Conservation (phyloP, 1,140 invertebrate genomes). For the Pentalonia nigronervosa region DNA sequence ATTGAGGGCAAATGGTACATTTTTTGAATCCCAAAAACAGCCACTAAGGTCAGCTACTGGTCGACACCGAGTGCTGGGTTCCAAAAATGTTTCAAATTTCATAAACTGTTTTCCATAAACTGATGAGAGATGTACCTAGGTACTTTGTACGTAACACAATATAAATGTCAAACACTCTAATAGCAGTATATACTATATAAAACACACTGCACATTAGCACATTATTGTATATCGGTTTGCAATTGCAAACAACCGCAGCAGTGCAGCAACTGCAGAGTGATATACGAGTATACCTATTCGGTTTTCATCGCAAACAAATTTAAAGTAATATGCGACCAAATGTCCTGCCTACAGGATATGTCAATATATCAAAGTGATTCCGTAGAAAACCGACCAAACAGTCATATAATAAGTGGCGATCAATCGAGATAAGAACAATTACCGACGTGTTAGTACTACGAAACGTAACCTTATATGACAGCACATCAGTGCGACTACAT, state of each 20-base stretch:
- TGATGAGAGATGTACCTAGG: not conserved
- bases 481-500: not conserved
- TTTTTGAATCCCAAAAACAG: too few species aligned
- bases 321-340: not conserved
- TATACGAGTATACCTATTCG: not conserved
- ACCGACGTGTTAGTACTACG: not conserved
- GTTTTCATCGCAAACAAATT: not conserved
- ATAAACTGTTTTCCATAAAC: not conserved
- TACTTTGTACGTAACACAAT: not conserved
- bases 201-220: too few species aligned
- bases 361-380: not conserved
- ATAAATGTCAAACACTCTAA: not conserved
- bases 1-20: too few species aligned
- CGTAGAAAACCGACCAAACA: conserved; percentile 2
- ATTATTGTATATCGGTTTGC: not conserved
- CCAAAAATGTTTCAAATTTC: not conserved
- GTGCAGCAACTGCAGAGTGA: not conserved
- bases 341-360: not conserved
- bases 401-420: not conserved
- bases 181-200: too few species aligned
- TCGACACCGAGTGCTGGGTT: too few species aligned
- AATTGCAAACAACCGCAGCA: not conserved
- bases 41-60: too few species aligned
- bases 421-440: conserved; percentile 8
- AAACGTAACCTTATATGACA: conserved; percentile 28